Conservation (phyloP, 2,888 invertebrate genomes). For the Vandiemenella viatica region DNA sequence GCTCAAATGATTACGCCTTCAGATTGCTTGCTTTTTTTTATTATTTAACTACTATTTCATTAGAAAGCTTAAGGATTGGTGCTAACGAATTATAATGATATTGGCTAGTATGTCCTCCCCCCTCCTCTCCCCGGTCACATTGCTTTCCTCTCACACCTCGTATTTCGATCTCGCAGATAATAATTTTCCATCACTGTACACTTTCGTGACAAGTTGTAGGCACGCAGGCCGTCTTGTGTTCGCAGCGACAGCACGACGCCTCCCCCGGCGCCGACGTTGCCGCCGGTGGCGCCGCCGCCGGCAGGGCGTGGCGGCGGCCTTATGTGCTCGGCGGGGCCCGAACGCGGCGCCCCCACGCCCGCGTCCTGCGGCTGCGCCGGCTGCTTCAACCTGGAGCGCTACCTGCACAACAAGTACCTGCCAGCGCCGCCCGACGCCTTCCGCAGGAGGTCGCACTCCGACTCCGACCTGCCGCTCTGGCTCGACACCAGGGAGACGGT, state of each 20-base stretch:
- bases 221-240: constrained; percentile 24
- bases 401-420: constrained; percentile 47
- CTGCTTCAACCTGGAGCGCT: constrained; percentile 44
- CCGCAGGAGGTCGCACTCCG: constrained; percentile 46
- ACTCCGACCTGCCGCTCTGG: constrained; percentile 45
- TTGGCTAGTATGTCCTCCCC: too few relatives aligned
- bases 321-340: constrained; percentile 22
- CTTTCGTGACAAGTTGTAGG: constrained; percentile 13
- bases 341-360: constrained; percentile 33
- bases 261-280: constrained; percentile 15
- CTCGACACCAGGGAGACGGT: constrained; percentile 30
- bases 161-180: too few relatives aligned
- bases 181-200: too few relatives aligned
- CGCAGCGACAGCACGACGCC: constrained; percentile 12
- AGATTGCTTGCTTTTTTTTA: too few relatives aligned
- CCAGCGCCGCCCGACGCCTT: constrained; percentile 44
- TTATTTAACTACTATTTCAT: too few relatives aligned
- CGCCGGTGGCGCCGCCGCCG: constrained; percentile 20
- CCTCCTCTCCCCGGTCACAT: too few relatives aligned
- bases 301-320: constrained; percentile 20
- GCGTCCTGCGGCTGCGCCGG: constrained; percentile 36
- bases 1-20: too few relatives aligned
- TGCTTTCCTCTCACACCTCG: too few relatives aligned
- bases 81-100: too few relatives aligned
- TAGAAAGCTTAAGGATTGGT: too few relatives aligned